These are phyloP conservation scores for Psilopsiagon aymara DNA, from an alignment of 2,113 vertebrate species.

Conservation along the genomic window DNA sequence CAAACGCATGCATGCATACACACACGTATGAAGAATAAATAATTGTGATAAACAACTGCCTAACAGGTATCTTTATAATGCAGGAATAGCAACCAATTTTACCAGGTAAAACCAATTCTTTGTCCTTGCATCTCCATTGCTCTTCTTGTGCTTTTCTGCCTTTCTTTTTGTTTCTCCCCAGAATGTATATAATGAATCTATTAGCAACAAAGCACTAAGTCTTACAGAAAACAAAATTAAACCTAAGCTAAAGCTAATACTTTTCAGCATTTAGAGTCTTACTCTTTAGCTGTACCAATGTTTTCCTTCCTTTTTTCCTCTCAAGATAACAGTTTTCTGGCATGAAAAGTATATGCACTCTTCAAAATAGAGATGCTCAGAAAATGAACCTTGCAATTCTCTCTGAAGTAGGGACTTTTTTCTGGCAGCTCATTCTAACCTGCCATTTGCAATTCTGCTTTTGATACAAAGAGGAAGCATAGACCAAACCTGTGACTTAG, in stretches of 20 bases:
- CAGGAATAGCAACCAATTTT: conserved; percentile 1
- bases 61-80: conserved; percentile 16
- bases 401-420: not conserved
- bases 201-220: not conserved
- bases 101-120: conserved; percentile 33
- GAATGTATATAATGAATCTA: not conserved
- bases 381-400: not conserved
- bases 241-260: not conserved
- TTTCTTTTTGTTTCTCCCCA: not conserved
- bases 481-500: not conserved
- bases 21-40: not conserved
- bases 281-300: not conserved
- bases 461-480: not conserved
- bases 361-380: not conserved
- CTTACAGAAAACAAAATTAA: conserved; percentile 6
- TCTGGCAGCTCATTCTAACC: not conserved
- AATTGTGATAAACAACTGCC: conserved; percentile 17
- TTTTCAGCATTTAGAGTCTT: not conserved
- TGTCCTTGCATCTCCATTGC: not conserved
- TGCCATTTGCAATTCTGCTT: not conserved
- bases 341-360: not conserved
- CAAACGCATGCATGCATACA: not conserved
- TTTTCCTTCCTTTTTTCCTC: not conserved
- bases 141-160: not conserved
- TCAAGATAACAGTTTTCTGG: not conserved